A percentile compares a stretch with the other conserved stretches of the same genome.
phyloP scores from a whole-genome alignment of 2,888 invertebrate genomes.

The Spodoptera picta region DNA sequence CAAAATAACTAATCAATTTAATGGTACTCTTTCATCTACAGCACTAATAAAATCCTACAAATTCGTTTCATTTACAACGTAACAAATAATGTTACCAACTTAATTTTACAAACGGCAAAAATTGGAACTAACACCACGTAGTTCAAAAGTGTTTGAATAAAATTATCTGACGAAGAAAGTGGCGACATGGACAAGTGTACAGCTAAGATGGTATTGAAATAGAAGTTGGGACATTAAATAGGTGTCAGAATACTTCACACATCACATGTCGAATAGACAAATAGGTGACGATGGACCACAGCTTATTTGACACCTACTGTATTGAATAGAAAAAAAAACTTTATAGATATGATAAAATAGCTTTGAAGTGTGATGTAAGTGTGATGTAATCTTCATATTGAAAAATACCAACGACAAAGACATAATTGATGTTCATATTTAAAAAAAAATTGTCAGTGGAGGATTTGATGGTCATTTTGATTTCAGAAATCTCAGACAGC shows the following conservation, averaged over 20 bases:
- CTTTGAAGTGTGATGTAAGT: constrained; percentile 15
- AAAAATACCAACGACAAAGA: neutral
- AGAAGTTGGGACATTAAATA: constrained; percentile 54
- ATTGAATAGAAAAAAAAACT: constrained; percentile 43
- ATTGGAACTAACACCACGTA: no score
- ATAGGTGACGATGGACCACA: constrained; percentile 76
- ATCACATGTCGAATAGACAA: constrained; percentile 74
- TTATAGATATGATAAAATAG: constrained; percentile 50
- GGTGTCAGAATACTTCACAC: constrained; percentile 77
- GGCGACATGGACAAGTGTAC: no score
- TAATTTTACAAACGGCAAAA: no score
- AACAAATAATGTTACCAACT: constrained; percentile 47
- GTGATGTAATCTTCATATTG: neutral
- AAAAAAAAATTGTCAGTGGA: neutral
- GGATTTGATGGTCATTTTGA: no score
- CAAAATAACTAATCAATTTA: constrained; percentile 36
- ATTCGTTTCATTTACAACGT: constrained; percentile 48
- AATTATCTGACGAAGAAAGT: no score
- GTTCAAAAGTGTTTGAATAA: no score
- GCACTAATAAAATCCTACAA: constrained; percentile 55
- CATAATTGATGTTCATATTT: neutral
- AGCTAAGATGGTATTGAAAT: constrained; percentile 23
- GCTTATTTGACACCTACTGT: constrained; percentile 71
- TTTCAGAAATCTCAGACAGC: no score
- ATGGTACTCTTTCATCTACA: constrained; percentile 29